phyloP scores from a whole-genome alignment of 2,888 invertebrate genomes.

The Hecatera dysodea region DNA sequence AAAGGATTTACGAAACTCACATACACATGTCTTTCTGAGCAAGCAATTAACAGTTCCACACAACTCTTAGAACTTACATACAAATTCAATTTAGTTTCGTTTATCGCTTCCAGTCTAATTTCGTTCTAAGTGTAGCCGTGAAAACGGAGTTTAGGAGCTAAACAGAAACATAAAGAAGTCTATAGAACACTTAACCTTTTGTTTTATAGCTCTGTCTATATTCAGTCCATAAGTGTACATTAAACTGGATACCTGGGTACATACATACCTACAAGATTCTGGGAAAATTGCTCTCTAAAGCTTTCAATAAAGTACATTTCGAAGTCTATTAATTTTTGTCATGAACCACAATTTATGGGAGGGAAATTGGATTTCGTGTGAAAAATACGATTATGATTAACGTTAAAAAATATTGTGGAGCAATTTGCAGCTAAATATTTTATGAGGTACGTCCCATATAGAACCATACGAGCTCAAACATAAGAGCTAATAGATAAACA shows the following conservation, averaged over 20 bases:
- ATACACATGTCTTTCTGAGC: conserved; percentile 32
- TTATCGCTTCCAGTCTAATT: conserved; percentile 47
- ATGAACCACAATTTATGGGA: conserved; percentile 43
- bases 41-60: conserved; percentile 47
- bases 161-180: conserved; percentile 47
- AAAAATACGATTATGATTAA: conserved; percentile 50
- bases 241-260: conserved; percentile 22
- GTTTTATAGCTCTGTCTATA: conserved; percentile 51
- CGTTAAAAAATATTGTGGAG: conserved; percentile 35
- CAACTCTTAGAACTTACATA: conserved; percentile 31
- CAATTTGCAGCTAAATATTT: conserved; percentile 12
- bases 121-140: conserved; percentile 26
- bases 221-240: conserved; percentile 35
- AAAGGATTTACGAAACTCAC: conserved; percentile 20
- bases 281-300: conserved; percentile 38
- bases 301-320: conserved; percentile 48
- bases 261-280: conserved; percentile 9
- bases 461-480: too few relatives aligned
- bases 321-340: conserved; percentile 47
- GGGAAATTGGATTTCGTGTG: conserved; percentile 48
- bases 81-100: conserved; percentile 55
- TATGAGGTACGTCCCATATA: not conserved
- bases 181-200: conserved; percentile 8
- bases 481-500: too few relatives aligned
- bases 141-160: conserved; percentile 39